These are phyloP conservation scores for Rousettus leschenaultii DNA, from an alignment of 2,113 vertebrate genomes.

Conservation along the genomic window DNA sequence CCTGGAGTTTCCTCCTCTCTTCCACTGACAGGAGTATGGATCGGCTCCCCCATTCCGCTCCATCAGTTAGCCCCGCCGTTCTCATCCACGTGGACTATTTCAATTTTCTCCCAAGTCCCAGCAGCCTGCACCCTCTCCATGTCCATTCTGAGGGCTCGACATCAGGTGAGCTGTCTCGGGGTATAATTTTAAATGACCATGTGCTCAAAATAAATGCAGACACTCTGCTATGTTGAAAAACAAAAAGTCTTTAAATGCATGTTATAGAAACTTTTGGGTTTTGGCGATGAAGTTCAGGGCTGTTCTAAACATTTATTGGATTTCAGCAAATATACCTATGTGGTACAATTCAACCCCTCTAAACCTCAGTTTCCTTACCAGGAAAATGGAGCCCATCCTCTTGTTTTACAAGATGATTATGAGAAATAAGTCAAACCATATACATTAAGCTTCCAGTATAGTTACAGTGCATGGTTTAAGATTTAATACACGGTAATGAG, in stretches of 20 bases:
- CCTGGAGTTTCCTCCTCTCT: neutral
- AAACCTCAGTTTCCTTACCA: neutral
- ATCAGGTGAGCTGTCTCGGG: neutral
- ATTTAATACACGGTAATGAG: neutral
- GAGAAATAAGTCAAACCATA: neutral
- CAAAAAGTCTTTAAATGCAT: conserved; percentile 5
- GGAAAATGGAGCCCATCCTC: neutral
- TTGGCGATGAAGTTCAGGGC: neutral
- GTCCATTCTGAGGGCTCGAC: neutral
- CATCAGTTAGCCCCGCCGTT: fast-evolving
- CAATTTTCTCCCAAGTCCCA: too few species aligned
- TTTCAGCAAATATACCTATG: neutral
- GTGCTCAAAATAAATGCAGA: conserved; percentile 8
- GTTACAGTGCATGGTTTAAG: fast-evolving
- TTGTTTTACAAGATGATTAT: neutral
- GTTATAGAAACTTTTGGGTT: neutral
- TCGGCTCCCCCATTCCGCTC: neutral
- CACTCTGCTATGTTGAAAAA: neutral
- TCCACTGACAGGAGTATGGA: neutral
- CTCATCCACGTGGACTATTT: neutral
- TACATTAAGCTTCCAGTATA: neutral
- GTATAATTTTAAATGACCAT: neutral
- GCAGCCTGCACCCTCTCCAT: neutral
- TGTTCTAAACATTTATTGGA: conserved; percentile 11
- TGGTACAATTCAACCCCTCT: neutral